phyloP scores from a whole-genome alignment of 1,140 invertebrate genomes.

The Microplitis demolitor region DNA sequence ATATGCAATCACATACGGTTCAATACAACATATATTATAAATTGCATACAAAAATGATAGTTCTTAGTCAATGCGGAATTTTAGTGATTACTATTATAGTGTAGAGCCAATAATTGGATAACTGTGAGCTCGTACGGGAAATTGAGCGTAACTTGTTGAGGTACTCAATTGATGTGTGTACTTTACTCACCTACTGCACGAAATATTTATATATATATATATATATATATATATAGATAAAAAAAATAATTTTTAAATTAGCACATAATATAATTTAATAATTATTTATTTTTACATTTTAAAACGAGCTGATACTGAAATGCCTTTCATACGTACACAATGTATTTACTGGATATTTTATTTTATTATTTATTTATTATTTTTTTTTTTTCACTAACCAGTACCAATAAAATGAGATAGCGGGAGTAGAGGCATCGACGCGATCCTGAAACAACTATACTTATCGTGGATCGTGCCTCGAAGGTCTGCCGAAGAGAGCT shows the following conservation, averaged over 20 bases:
- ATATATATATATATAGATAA: not conserved
- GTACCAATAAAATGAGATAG: constrained; percentile 59
- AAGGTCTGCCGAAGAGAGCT: constrained; percentile 46
- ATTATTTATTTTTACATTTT: not conserved
- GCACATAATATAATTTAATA: not conserved
- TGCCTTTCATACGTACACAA: not conserved
- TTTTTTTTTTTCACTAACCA: constrained; percentile 30
- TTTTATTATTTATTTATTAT: constrained; percentile 45
- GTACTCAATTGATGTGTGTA: not conserved
- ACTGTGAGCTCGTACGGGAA: constrained; percentile 30
- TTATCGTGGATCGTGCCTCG: constrained; percentile 60
- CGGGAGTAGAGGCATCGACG: constrained; percentile 53
- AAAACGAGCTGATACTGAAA: not conserved
- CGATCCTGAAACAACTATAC: constrained; percentile 60
- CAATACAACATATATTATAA: too few relatives aligned
- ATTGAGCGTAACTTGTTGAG: constrained; percentile 31
- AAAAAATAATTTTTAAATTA: not conserved
- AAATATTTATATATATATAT: not conserved
- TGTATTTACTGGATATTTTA: constrained; percentile 41
- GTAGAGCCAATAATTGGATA: constrained; percentile 32
- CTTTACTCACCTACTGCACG: not conserved
- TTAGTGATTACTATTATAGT: constrained; percentile 24
- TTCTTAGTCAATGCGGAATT: constrained; percentile 20
- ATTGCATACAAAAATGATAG: constrained; percentile 11
- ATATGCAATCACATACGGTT: not conserved